Base-by-base conservation (phyloP, 2,888 invertebrate genomes). In the Lasioglossum lativentre region DNA sequence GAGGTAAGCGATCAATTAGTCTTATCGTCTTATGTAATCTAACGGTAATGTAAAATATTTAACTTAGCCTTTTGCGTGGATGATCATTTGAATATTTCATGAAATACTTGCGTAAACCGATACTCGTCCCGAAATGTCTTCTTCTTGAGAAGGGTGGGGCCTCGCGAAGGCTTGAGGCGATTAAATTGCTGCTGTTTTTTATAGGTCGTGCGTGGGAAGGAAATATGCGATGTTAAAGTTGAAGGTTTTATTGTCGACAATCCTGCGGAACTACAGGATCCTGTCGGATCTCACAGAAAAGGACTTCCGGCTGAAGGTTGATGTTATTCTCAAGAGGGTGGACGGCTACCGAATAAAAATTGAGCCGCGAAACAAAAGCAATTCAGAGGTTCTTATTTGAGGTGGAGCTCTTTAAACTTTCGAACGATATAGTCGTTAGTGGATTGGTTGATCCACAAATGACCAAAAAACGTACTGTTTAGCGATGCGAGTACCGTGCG, bases 191-290 rank as follows among this genome's bases (percentile, higher is more conserved):
- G 8, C 30, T n/a, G 63, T 63, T 75, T 63, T 80, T 38, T 56
- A 12, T 72, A 97, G 97, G 96, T 94, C 93, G 0, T 94, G 95
- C 92, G 90, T 94, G 96, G 97, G 97, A 92, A 97, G 97, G 86
- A 98, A 98, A 95, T 97, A 97, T 94, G 97, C 97, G 63, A 97
- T 97, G 97, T 95, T 98, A 90, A 97, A 98, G 94, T 95, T 97
- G 92, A 98, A 98, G 95, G 97, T 97, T 85, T 96, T 98, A 85
- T 95, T 98, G 34, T 97, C 97, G 10, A 97, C 97, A 82, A 97
- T 98, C 91, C 93, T 98, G 90, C 96, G 97, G 91, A 97, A 97
- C 93, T 98, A 97, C 96, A 96, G 96, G 83, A 96, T 98, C n/a
- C 93, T 96, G 83, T 97, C 97, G 8, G 97, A 97, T 93, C 95